Evolutionary conservation across 2,888 invertebrate species (phyloP).

Genomic region (Boloria selene): DNA sequence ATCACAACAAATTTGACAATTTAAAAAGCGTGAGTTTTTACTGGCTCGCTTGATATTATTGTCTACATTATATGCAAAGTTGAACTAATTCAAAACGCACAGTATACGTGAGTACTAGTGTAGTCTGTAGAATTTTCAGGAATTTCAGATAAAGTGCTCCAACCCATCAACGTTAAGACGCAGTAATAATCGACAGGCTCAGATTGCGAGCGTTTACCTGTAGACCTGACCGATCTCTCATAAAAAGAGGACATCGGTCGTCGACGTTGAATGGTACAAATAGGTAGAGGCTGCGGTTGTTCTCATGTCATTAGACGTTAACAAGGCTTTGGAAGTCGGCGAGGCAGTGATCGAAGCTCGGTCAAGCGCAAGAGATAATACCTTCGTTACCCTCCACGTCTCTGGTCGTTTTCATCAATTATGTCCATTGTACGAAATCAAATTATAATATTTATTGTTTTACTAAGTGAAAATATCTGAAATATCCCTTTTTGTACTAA

Average conservation of each 20-base stretch:
- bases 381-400: conserved; percentile 25
- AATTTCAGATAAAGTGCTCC: not conserved
- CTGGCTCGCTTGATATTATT: too few relatives aligned
- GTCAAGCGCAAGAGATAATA: conserved; percentile 78
- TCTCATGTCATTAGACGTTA: conserved; percentile 73
- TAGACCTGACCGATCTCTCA: conserved; percentile 16
- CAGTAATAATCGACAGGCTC: not conserved
- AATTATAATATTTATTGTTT: not conserved
- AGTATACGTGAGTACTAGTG: too few relatives aligned
- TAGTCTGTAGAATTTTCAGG: not conserved
- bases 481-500: not conserved
- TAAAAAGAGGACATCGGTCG: conserved; percentile 48
- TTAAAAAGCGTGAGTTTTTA: too few relatives aligned
- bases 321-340: conserved; percentile 73
- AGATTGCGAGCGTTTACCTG: conserved; percentile 4
- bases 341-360: conserved; percentile 75
- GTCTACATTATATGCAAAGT: too few relatives aligned
- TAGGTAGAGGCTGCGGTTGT: conserved; percentile 54
- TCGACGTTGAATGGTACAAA: conserved; percentile 54
- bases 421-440: conserved; percentile 12
- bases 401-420: conserved; percentile 26
- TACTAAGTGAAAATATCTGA: conserved; percentile 14
- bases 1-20: too few relatives aligned
- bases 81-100: too few relatives aligned
- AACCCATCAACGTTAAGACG: not conserved